phyloP scores from a whole-genome alignment of 92 coral and sea anemone genomes.

The Pocillopora meandrina region DNA sequence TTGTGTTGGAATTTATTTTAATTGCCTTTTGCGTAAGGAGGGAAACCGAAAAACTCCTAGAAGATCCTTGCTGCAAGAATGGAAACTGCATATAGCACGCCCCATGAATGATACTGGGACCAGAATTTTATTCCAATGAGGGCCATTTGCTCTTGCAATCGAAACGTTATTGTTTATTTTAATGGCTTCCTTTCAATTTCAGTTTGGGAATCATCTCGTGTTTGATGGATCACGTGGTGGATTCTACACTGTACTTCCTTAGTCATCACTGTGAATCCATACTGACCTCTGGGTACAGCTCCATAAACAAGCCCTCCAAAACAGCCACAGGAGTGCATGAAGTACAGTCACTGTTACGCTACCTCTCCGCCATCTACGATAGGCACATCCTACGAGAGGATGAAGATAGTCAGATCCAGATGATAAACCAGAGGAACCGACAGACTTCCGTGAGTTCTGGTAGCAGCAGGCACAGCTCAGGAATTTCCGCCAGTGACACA shows the following conservation, averaged over 20 bases:
- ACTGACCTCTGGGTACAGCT: conserved; percentile 72
- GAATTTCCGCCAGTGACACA: conserved; percentile 89
- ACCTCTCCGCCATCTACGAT: conserved; percentile 89
- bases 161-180: background rate
- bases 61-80: no score
- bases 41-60: background rate
- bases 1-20: background rate
- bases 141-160: background rate
- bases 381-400: conserved; percentile 91
- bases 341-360: conserved; percentile 78
- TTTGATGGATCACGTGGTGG: conserved; percentile 92
- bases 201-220: conserved; percentile 90
- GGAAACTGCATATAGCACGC: no score
- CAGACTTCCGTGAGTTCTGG: conserved; percentile 55
- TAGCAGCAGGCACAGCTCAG: conserved; percentile 88
- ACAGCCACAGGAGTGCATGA: conserved; percentile 86
- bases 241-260: conserved; percentile 74
- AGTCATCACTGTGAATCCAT: conserved; percentile 66
- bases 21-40: background rate
- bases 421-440: conserved; percentile 67
- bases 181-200: background rate
- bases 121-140: no score
- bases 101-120: no score
- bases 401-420: conserved; percentile 69
- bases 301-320: conserved; percentile 46